Percentiles rank a stretch among this genome's conserved stretches.
Conservation (phyloP, 23 tunicate species). For the Ciona savignyi region DNA sequence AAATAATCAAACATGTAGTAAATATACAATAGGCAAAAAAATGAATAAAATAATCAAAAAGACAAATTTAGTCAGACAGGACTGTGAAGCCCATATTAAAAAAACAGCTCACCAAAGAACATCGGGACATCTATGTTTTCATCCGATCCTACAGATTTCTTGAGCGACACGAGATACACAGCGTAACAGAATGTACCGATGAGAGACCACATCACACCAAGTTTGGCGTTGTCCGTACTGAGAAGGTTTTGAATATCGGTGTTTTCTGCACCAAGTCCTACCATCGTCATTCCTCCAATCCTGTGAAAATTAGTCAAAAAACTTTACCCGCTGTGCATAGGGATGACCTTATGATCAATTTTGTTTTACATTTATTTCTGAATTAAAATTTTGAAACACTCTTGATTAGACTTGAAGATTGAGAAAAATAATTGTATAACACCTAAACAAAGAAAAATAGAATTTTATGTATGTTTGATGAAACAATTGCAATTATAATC, state of each 20-base stretch:
- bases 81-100: too few species aligned
- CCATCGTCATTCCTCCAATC: conserved; percentile 62
- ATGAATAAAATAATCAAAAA: too few species aligned
- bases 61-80: too few species aligned
- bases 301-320: conserved; percentile 8
- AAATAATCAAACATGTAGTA: background rate
- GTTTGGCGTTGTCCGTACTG: background rate
- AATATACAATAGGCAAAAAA: background rate
- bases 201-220: conserved; percentile 73
- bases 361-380: too few species aligned
- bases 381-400: too few species aligned
- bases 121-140: conserved; percentile 63
- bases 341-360: background rate
- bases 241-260: conserved; percentile 11
- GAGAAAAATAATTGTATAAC: too few species aligned
- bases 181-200: conserved; percentile 72
- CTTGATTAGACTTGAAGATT: too few species aligned
- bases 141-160: conserved; percentile 49
- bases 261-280: conserved; percentile 26
- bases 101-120: conserved; percentile 92
- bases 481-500: too few species aligned
- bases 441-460: too few species aligned
- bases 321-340: too few species aligned
- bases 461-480: too few species aligned
- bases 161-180: conserved; percentile 62